A percentile compares a stretch with the other conserved stretches of the same genome.
These are phyloP conservation scores for Ameiurus melas DNA, from an alignment of 2,113 vertebrate genomes.

Conservation along the genomic window DNA sequence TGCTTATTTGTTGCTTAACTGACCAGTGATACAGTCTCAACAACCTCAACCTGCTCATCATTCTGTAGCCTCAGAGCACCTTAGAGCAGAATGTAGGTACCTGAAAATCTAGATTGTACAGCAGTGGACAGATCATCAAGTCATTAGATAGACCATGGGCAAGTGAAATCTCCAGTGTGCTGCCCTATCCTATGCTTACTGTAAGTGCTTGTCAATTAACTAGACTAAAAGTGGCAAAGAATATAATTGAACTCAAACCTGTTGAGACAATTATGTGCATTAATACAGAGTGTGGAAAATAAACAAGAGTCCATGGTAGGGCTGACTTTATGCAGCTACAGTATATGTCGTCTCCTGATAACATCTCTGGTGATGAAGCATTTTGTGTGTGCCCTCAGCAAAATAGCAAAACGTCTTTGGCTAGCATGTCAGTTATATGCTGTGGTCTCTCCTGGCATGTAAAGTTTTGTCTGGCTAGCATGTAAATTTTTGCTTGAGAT, in stretches of 20 bases:
- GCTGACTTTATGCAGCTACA: not conserved
- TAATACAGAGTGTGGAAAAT: not conserved
- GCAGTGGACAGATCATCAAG: not conserved
- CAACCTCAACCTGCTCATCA: slow-evolving; percentile 17
- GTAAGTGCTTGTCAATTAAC: not conserved
- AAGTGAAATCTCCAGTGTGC: not conserved
- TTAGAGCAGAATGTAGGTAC: not conserved
- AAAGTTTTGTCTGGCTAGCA: not conserved
- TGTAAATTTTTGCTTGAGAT: not conserved
- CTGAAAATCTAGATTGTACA: not conserved
- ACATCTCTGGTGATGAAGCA: not conserved
- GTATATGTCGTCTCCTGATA: not conserved
- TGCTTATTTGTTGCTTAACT: not conserved
- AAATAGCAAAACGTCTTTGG: not conserved
- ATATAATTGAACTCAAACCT: not conserved
- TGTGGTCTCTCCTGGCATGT: not conserved
- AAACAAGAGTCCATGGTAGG: not conserved
- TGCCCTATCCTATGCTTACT: not conserved
- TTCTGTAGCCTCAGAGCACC: not conserved
- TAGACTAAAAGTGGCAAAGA: not conserved
- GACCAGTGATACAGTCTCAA: not conserved
- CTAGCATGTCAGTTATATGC: not conserved
- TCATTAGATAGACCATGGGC: not conserved
- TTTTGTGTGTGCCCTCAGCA: not conserved
- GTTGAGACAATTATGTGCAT: not conserved